Percentiles rank a stretch among this genome's conserved stretches.
Conservation (phyloP, 2,888 invertebrate genomes). For the Stenoptilia bipunctidactyla region DNA sequence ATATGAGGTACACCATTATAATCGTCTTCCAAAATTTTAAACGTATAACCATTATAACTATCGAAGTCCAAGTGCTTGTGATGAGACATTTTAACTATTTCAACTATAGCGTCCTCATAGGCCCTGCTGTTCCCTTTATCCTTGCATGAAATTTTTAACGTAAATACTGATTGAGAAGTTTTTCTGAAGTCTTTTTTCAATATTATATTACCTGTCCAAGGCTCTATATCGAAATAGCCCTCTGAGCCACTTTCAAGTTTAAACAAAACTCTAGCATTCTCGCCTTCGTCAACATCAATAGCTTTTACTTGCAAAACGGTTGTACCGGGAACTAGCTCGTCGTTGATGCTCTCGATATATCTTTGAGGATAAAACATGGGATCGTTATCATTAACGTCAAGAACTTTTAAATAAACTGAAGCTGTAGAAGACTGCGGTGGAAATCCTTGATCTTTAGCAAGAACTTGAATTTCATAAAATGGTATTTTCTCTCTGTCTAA, state of each 20-base stretch:
- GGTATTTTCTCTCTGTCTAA: conserved; percentile 87
- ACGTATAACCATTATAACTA: conserved; percentile 82
- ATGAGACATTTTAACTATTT: conserved; percentile 81
- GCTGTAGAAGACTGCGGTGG: conserved; percentile 93
- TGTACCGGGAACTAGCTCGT: conserved; percentile 75
- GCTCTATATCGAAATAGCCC: conserved; percentile 84
- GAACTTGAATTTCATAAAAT: conserved; percentile 84
- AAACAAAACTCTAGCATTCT: conserved; percentile 86
- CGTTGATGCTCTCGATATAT: conserved; percentile 84
- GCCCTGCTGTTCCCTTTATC: conserved; percentile 85
- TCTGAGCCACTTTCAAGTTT: conserved; percentile 84
- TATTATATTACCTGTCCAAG: conserved; percentile 80
- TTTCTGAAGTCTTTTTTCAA: conserved; percentile 76
- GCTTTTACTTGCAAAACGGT: conserved; percentile 83
- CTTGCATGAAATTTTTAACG: conserved; percentile 81
- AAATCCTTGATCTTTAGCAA: conserved; percentile 92
- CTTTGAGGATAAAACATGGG: conserved; percentile 92
- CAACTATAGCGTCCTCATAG: conserved; percentile 81
- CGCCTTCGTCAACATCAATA: conserved; percentile 88
- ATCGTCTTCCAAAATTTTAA: conserved; percentile 86
- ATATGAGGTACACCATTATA: conserved; percentile 71
- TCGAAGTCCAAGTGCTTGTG: conserved; percentile 82
- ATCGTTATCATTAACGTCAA: conserved; percentile 93
- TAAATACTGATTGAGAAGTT: conserved; percentile 77
- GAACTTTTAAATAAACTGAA: conserved; percentile 82